Evolutionary conservation across 1,140 invertebrate genomes (phyloP), one percentile per base, ranked within the genome.

Genomic region (Psix sp.): DNA sequence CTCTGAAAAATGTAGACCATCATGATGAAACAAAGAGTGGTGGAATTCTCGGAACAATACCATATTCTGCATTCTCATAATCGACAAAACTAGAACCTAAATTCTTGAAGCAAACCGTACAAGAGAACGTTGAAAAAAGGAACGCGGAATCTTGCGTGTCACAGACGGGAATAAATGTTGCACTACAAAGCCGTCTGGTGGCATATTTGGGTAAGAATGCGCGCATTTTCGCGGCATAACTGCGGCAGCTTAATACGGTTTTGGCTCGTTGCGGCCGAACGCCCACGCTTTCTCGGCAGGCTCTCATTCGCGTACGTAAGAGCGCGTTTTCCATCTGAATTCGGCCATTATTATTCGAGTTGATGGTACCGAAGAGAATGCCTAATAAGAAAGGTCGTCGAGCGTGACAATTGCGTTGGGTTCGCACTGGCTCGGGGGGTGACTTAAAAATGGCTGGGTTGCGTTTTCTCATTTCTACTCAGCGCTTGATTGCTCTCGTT

Each of bases 391-490:
- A 51, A 14, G 13, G 43, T 62, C 38, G 33, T 38, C 42, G 42
- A 40, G 39, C 39, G 33, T 54, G 40, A 54, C 57, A 62, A 49
- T 62, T 49, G 57, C n/a, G 29, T 11, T n/a, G 14, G 15, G 2
- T 38, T 38, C 15, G 10, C 15, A 43, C 13, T 36, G 43, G 24
- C 46, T 62, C 38, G 38, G 20, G 36, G 45, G 36, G 45, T 33
- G 20, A 42, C 16, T 48, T 48, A 40, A 49, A 49, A 62, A 42
- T 42, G 36, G 40, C 36, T 60, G 18, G 36, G 33, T 24, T 17
- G 46, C 54, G n/a, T 60, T 62, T 70, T 56, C 43, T 62, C 52
- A 43, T 70, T 48, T 54, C 49, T 24, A 10, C n/a, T 43, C 51
- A 54, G 20, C 7, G 20, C 45, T 40, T 35, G 31, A 35, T 54